phyloP scores from a whole-genome alignment of 2,797 vertebrate species.

The Myotis pilosus region DNA sequence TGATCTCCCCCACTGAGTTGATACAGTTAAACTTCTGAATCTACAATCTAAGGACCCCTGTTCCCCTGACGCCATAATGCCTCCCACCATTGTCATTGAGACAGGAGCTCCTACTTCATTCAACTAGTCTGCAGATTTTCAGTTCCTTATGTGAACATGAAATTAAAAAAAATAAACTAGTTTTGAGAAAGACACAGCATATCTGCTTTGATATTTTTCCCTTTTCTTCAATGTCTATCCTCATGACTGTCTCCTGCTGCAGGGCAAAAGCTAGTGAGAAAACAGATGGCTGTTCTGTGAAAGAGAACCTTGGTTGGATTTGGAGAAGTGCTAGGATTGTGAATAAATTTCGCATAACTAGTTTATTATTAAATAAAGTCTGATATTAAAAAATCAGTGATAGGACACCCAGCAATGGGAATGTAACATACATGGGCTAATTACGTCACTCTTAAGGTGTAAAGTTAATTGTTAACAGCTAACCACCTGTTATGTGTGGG shows the following conservation, averaged over 20 bases:
- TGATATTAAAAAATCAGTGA: neutral
- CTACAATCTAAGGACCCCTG: neutral
- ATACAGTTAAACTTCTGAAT: neutral
- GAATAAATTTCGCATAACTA: slow-evolving; percentile 56
- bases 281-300: neutral
- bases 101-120: neutral
- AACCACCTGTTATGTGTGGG: slow-evolving; percentile 57
- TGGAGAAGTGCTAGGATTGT: neutral
- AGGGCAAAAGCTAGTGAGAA: neutral
- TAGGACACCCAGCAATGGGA: slow-evolving; percentile 53
- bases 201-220: neutral
- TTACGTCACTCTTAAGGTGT: slow-evolving; percentile 47
- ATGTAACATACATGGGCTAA: slow-evolving; percentile 51
- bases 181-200: neutral
- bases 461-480: slow-evolving; percentile 32
- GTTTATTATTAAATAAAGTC: slow-evolving; percentile 62
- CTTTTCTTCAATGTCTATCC: neutral
- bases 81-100: neutral
- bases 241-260: neutral
- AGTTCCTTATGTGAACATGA: neutral
- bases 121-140: neutral
- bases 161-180: neutral
- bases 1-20: neutral
- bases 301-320: slow-evolving; percentile 1
- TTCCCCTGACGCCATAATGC: neutral